Evolutionary conservation across 92 coral and sea anemone genomes (phyloP), one percentile per base, ranked within the genome.

Genomic region (Paramuricea clavata): DNA sequence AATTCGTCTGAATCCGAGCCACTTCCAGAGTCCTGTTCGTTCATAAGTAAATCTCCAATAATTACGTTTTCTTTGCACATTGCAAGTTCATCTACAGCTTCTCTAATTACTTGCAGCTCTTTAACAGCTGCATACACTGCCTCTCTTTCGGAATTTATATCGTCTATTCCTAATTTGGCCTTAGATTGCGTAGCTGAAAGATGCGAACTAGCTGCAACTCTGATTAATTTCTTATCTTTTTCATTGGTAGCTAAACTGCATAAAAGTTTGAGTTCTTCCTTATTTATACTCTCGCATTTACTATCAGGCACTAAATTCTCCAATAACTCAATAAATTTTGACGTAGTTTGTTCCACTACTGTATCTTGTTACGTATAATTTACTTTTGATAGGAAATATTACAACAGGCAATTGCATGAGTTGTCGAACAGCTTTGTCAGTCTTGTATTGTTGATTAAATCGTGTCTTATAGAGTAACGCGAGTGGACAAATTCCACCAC

Each of bases 351-450:
- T 81, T 36, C 28, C 32, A 60, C 71, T 4, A 23, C 30, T 32
- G 28, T 71, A 12, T 69, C 71, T 69, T 15, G 85, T 32, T 5
- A 85, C 84, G 52, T 34, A 85, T 15, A 76, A 42, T 76, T 44
- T 75, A 50, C 62, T n/a, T 67, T 87, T 71, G 1, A 88, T 56
- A 26, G 26, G 36, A 67, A 69, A 87, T 28, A 87, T 79, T 11
- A 83, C 86, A 12, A 87, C 90, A 43, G 87, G 90, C 33, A 87
- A 83, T 36, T 87, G 90, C 68, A 87, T 42, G 13, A 87, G 30
- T 49, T 54, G 68, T 34, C 90, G 49, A n/a, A 87, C 35, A 41
- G 90, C 90, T 80, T 80, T 87, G 74, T 80, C 87, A 15, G 79
- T 64, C 65, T 87, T 30, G 34, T 87, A 87, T 56, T 87, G 30